A percentile compares a stretch with the other conserved stretches of the same genome.
phyloP scores from a whole-genome alignment of 92 coral and sea anemone species.

The Palythoa grandis region DNA sequence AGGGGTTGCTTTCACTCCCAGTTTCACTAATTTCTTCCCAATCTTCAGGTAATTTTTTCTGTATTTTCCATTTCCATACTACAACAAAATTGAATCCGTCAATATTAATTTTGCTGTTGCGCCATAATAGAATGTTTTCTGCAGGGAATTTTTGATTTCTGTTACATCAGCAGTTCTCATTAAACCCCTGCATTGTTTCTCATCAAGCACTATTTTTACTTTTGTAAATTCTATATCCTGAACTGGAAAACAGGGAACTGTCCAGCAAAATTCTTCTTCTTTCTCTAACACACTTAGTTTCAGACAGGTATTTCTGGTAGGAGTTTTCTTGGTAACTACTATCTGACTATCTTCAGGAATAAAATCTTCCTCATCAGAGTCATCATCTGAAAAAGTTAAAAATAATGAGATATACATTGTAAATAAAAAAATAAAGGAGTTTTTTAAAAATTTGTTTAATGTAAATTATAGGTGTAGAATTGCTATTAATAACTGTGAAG shows the following conservation, averaged over 20 bases:
- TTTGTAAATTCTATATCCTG: constrained; percentile 37
- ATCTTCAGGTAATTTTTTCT: constrained; percentile 19
- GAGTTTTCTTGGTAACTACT: background rate
- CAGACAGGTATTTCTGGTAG: too few relatives aligned
- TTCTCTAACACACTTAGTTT: constrained; percentile 9
- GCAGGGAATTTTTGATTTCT: too few relatives aligned
- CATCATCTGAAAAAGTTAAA: too few relatives aligned
- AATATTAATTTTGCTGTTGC: constrained; percentile 37
- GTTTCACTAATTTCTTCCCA: constrained; percentile 39
- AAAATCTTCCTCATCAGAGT: constrained; percentile 3
- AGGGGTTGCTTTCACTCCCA: constrained; percentile 10
- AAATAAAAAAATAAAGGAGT: background rate
- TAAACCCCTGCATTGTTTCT: constrained; percentile 29
- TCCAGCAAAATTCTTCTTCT: constrained; percentile 33
- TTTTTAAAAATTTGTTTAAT: background rate
- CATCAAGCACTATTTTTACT: constrained; percentile 15
- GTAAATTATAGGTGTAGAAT: background rate
- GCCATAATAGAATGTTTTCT: constrained; percentile 43
- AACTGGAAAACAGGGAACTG: constrained; percentile 49
- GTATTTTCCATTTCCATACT: constrained; percentile 43
- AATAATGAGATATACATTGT: background rate
- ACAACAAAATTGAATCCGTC: constrained; percentile 33
- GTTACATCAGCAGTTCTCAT: constrained; percentile 34
- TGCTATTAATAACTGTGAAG: background rate
- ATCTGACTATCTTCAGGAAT: background rate